Base-by-base conservation (phyloP, 2,113 vertebrate genomes). In the Bombycilla garrulus region DNA sequence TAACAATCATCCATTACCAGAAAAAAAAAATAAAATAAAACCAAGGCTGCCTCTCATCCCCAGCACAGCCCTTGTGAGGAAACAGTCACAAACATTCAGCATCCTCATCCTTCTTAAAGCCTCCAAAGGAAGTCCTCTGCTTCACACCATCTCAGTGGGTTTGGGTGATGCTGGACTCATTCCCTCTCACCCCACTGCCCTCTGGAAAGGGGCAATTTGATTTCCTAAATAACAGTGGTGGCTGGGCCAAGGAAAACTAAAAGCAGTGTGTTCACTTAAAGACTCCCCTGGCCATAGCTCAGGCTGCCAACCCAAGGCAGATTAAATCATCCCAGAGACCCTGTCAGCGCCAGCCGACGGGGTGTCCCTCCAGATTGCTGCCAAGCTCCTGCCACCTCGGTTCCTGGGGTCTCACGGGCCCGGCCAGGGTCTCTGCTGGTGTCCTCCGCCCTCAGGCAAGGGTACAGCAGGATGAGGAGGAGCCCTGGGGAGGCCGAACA, bases 171-270 rank as follows among this genome's bases (percentile, higher is more conserved):
- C 85, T 29, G 44, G 73, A 48, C 64, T 81, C 53, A 1, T 36
- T 80, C 45, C 47, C 33, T 58, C 66, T 57, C 2, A 2, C 36
- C 78, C 58, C 76, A 53, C 24, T 54, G 54, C 86, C 54, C 79
- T 74, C 76, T 69, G 61, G 4, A n/a, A 95, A 95, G 70, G 72
- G 93, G 61, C 69, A 87, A 76, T 77, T 79, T 56, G 51, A 69
- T 86, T 97, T 96, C 94, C 94, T 95, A 96, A 97, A 95, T 95
- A 95, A 95, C 62, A n/a, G 88, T 8, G n/a, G n/a, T 5, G 7
- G 13, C n/a, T 20, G 29, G 38, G 93, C 97, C 97, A 97, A 97
- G 91, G 76, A 95, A 97, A 96, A 95, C 92, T 44, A 64, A 67
- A 89, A 97, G 97, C 91, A 95, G 84, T 61, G 14, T 67, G 86